Evolutionary conservation across 2,888 invertebrate species (phyloP).

Genomic region (Cryptocephalus moraei): DNA sequence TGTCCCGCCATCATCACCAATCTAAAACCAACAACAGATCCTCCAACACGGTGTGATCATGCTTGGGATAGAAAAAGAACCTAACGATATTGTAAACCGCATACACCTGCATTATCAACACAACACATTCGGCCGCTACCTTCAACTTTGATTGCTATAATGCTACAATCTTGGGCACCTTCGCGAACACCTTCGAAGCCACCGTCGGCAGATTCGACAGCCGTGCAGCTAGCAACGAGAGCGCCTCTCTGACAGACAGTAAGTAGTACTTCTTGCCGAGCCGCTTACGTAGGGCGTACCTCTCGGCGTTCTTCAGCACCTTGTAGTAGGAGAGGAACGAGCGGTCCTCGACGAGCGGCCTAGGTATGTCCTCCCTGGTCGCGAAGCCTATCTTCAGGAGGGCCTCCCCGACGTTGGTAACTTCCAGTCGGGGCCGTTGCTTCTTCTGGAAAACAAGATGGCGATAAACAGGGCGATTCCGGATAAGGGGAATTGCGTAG

Average conservation of each 20-base stretch:
- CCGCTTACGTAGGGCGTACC: slow-evolving; percentile 37
- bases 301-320: slow-evolving; percentile 37
- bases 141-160: slow-evolving; percentile 25
- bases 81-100: slow-evolving; percentile 25
- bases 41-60: slow-evolving; percentile 9
- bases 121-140: slow-evolving; percentile 21
- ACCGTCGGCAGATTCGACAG: neutral
- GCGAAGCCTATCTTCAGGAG: slow-evolving; percentile 56
- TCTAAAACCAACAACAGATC: slow-evolving; percentile 10
- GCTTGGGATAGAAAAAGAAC: slow-evolving; percentile 25
- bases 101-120: slow-evolving; percentile 22
- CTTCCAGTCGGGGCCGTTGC: slow-evolving; percentile 12
- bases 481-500: no score
- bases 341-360: slow-evolving; percentile 37
- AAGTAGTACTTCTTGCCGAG: slow-evolving; percentile 43
- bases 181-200: neutral
- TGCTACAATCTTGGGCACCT: slow-evolving; percentile 8
- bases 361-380: slow-evolving; percentile 61
- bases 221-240: slow-evolving; percentile 13
- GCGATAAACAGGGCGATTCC: no score
- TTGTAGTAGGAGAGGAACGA: slow-evolving; percentile 34
- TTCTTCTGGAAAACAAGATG: slow-evolving; percentile 7
- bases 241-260: slow-evolving; percentile 29
- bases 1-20: no score
- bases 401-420: slow-evolving; percentile 43